These are phyloP conservation scores for Turritopsis rubra DNA, from an alignment of 30 jellyfish, hydroid and myxozoan genomes.

Conservation along the genomic window DNA sequence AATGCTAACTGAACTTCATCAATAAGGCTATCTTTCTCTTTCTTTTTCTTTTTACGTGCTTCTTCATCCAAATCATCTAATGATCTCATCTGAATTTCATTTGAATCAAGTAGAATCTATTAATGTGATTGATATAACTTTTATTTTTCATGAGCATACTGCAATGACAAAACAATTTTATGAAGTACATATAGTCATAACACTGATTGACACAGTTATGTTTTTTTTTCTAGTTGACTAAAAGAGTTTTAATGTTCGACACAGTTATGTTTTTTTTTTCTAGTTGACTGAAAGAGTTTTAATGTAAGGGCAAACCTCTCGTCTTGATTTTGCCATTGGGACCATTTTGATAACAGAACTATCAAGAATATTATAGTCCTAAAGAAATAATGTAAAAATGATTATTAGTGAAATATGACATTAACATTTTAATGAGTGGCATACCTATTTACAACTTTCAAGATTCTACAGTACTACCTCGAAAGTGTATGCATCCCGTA, in stretches of 20 bases:
- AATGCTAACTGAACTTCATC: constrained; percentile 94
- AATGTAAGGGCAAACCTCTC: constrained; percentile 64
- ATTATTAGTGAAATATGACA: background rate
- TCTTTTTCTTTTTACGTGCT: constrained; percentile 2
- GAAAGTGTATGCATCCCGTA: constrained; percentile 94
- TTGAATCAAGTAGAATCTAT: constrained; percentile 29
- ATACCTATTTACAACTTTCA: too few species aligned
- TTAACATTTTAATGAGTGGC: too few species aligned
- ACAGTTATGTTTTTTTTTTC: too few species aligned
- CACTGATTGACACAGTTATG: too few species aligned
- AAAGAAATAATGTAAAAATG: background rate
- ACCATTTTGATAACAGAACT: constrained; percentile 91
- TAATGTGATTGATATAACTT: background rate
- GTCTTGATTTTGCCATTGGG: constrained; percentile 81
- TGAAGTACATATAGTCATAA: too few species aligned
- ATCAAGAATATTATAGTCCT: constrained; percentile 88
- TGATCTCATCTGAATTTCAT: background rate
- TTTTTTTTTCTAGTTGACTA: too few species aligned
- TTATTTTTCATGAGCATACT: background rate
- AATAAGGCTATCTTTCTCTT: constrained; percentile 19
- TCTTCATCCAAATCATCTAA: constrained; percentile 23
- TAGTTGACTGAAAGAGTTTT: too few species aligned
- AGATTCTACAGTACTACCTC: too few species aligned
- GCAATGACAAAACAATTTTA: too few species aligned
- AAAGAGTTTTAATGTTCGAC: too few species aligned